phyloP scores from a whole-genome alignment of 2,888 invertebrate genomes.

The Pantelozetes paolii region DNA sequence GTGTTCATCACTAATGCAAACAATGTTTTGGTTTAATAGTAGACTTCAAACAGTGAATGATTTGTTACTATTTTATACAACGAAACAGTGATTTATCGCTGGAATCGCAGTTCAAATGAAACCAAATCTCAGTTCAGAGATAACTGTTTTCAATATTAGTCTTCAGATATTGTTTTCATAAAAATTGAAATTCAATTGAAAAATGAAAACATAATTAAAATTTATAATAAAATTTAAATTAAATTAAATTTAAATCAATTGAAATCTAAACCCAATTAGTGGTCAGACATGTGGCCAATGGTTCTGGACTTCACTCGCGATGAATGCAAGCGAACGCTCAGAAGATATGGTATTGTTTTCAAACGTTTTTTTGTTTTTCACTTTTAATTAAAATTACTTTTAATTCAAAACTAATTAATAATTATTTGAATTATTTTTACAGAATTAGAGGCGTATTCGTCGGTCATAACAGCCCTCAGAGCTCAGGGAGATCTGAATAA shows the following conservation, averaged over 20 bases:
- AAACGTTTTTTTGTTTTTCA: not conserved
- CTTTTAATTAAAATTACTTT: slow-evolving; percentile 29
- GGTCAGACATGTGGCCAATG: slow-evolving; percentile 60
- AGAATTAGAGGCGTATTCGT: slow-evolving; percentile 89
- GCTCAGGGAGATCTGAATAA: slow-evolving; percentile 83
- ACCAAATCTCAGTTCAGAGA: too few species aligned
- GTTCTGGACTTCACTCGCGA: slow-evolving; percentile 77
- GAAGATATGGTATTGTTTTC: slow-evolving; percentile 67
- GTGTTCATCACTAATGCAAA: not conserved
- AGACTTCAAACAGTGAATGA: too few species aligned
- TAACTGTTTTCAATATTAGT: not conserved
- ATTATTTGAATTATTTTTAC: slow-evolving; percentile 50
- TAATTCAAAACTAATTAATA: slow-evolving; percentile 14
- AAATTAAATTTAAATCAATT: not conserved
- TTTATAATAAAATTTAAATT: not conserved
- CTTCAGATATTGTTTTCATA: not conserved
- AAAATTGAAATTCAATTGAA: not conserved
- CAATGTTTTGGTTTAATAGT: not conserved
- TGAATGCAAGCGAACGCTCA: slow-evolving; percentile 79
- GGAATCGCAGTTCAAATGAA: too few species aligned
- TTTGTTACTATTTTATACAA: too few species aligned
- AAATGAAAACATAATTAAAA: not conserved
- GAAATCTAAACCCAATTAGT: slow-evolving; percentile 18
- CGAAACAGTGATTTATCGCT: too few species aligned
- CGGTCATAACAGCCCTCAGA: slow-evolving; percentile 80